Base-by-base conservation (phyloP, 30 jellyfish, hydroid and myxozoan genomes). In the Aurelia aurita complex sp. Pacific region DNA sequence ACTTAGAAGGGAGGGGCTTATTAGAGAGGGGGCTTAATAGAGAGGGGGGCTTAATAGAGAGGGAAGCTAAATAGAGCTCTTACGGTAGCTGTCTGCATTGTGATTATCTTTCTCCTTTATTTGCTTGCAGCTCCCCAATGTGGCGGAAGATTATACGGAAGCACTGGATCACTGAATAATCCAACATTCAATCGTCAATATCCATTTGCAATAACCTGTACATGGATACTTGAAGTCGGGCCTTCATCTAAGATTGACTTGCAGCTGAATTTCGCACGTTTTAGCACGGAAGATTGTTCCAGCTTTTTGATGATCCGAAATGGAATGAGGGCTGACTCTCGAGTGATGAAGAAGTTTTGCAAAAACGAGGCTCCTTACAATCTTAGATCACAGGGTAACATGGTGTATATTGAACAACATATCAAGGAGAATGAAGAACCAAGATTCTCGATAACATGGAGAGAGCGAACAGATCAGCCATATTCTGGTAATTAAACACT, bases 111-210 rank as follows among this genome's bases (percentile, higher is more conserved):
- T 46, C 13, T 9, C 14, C 12, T 14, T 6, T 46, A 46, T 46
- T 43, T 46, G 57, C 14, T 46, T 46, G 14, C 81, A 89, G 97
- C 90, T 12, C 97, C 97, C 16, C 59, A 36, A 12, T 89, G 97
- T 69, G 97, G 97, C 1, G 93, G 94, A 2, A 55, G 85, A 32
- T n/a, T 81, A 23, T 89, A 46, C 69, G 97, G 97, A 9, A 60
- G 79, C 40, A 42, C 60, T 33, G 97, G 97, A 10, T 11, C 36
- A n/a, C 55, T 89, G 16, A 69, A 32, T 55, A 81, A 84, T 59
- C 97, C 97, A 10, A 36, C 46, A 18, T 76, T 81, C 61, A 40
- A 38, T 29, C 52, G 87, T 16, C 59, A 19, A 1, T 74, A 34
- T 62, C 93, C 94, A 2, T 76, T 59, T 43, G 57, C 79, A 4